Evolutionary conservation across 2,113 vertebrate species (phyloP), one percentile per base, ranked within the genome.

Genomic region (Uria aalge): DNA sequence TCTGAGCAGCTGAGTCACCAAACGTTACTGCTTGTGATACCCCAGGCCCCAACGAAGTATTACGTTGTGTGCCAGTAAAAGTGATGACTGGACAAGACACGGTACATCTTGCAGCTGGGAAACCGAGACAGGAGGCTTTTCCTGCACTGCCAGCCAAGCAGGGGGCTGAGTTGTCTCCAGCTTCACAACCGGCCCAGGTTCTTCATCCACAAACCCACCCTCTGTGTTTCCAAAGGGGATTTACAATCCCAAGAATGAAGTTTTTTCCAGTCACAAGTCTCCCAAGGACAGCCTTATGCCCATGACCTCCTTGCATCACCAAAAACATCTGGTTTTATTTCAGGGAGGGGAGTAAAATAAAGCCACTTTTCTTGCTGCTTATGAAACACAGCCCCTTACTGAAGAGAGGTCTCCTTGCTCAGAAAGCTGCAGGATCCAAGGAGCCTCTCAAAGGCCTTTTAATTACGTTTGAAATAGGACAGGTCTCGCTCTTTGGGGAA

Each of bases 361-460:
- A 81, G 18, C 2, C 56, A 48, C 11, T 67, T 95, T 85, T 76
- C 53, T 50, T 34, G 32, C 34, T 76, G 24, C 40, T 94, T 36
- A 8, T 52, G 20, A 45, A 64, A 53, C 52, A 24, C 12, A 48
- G 48, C 7, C 60, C 45, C 24, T 57, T 11, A 7, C 3, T 4
- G 47, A 89, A 68, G 17, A 63, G 63, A 91, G 40, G 12, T 27
- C 12, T 94, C 60, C 4, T 12, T 64, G 52, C 64, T 79, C 0
- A 0, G 60, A 56, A 82, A 90, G 34, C 50, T 94, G 41, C 68
- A 74, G 86, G 66, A 68, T 90, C 62, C 53, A 40, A 36, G n/a
- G 45, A 92, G 73, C 80, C 77, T 95, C 91, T 88, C 41, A 38
- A 85, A 94, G 90, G 2, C 71, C 69, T 95, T 96, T 88, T 95